Evolutionary conservation across 2,888 invertebrate species (phyloP).

Genomic region (Julus scandinavius): DNA sequence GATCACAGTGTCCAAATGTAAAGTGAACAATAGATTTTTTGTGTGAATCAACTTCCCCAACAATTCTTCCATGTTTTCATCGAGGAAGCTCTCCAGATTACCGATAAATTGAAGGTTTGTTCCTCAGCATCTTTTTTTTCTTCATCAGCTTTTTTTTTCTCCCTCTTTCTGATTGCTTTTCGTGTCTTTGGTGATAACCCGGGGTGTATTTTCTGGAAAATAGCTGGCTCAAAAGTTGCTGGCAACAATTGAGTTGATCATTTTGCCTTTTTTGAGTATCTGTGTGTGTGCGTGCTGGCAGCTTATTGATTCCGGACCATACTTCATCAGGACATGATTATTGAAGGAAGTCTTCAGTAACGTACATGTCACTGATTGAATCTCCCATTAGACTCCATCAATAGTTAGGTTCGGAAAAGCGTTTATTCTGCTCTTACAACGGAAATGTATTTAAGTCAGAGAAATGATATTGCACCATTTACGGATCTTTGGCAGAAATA

Average conservation of each 20-base stretch:
- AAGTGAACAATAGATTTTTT: background rate
- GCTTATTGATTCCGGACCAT: background rate
- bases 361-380: background rate
- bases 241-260: background rate
- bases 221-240: background rate
- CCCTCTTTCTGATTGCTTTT: background rate
- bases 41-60: background rate
- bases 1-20: background rate
- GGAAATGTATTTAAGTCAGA: background rate
- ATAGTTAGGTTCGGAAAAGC: background rate
- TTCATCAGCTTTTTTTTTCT: conserved; percentile 4
- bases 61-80: conserved; percentile 14
- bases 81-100: background rate
- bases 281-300: background rate
- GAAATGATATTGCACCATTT: background rate
- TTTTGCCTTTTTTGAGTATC: background rate
- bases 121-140: conserved; percentile 2
- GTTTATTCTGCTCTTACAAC: background rate
- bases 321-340: background rate
- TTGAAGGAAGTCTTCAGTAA: background rate
- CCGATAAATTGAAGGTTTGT: conserved; percentile 39
- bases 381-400: background rate
- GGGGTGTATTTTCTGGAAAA: background rate
- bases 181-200: conserved; percentile 2
- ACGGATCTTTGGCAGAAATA: background rate